Percentiles rank a stretch among this genome's conserved stretches.
These are phyloP conservation scores for Lanistes nyassanus DNA, from an alignment of 1,140 invertebrate species.

Conservation along the genomic window DNA sequence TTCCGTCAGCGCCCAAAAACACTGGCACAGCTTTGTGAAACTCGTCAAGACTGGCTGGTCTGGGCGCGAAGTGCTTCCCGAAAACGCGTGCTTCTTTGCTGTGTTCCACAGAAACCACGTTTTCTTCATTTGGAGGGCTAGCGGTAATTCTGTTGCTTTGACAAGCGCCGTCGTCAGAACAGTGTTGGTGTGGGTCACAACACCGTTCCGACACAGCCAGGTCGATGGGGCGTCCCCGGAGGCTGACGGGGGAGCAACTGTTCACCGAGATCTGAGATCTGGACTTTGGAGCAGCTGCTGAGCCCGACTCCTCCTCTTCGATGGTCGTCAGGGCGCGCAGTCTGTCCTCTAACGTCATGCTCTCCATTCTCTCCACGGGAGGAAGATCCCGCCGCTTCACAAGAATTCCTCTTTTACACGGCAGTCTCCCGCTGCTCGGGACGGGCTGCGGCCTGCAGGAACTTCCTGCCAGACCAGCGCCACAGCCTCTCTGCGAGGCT, in stretches of 20 bases:
- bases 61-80: not conserved
- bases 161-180: too few relatives aligned
- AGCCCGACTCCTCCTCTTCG: slow-evolving; percentile 11
- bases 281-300: not conserved
- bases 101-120: not conserved
- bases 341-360: slow-evolving; percentile 15
- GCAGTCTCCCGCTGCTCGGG: not conserved
- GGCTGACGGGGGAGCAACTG: too few relatives aligned
- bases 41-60: not conserved
- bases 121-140: not conserved
- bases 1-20: not conserved
- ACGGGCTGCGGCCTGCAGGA: slow-evolving; percentile 12
- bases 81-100: not conserved
- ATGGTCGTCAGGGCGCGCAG: slow-evolving; percentile 20
- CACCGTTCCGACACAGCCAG: too few relatives aligned
- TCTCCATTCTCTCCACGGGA: slow-evolving; percentile 7
- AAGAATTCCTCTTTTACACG: slow-evolving; percentile 14
- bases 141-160: too few relatives aligned
- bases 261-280: too few relatives aligned
- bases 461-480: not conserved
- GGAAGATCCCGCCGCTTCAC: slow-evolving; percentile 18
- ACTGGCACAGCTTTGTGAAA: slow-evolving; percentile 17
- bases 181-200: too few relatives aligned
- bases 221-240: too few relatives aligned
- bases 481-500: not conserved